These are phyloP conservation scores for Gephyroberyx darwinii DNA, from an alignment of 2,797 vertebrate genomes.

Conservation along the genomic window DNA sequence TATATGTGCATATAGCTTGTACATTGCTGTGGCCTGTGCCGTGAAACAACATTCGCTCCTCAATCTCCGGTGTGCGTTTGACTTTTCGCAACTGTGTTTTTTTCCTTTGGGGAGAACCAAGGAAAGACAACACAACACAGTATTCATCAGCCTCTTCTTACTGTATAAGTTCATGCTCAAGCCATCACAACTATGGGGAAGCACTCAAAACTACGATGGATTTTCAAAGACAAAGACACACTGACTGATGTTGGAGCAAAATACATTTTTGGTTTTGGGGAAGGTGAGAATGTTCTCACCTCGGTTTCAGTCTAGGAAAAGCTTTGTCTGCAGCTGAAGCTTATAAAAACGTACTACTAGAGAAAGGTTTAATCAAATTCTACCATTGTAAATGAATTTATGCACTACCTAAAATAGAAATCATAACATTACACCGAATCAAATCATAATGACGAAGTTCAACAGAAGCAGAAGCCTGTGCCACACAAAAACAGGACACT, in stretches of 20 bases:
- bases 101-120: slow-evolving; percentile 83
- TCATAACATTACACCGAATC: background rate
- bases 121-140: slow-evolving; percentile 51
- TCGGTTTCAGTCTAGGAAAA: background rate
- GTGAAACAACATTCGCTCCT: slow-evolving; percentile 97
- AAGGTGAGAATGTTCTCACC: background rate
- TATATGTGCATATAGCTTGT: slow-evolving; percentile 96
- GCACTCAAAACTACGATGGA: background rate
- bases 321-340: background rate
- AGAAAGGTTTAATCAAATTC: background rate
- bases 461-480: background rate
- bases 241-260: background rate
- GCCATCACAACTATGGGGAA: background rate
- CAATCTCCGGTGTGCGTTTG: slow-evolving; percentile 86
- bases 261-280: background rate
- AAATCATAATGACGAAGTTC: background rate
- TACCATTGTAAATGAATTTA: background rate
- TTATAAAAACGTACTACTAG: background rate
- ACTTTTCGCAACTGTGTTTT: slow-evolving; percentile 95
- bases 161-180: background rate
- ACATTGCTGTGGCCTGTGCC: slow-evolving; percentile 95
- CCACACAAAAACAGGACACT: background rate
- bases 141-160: slow-evolving; percentile 23
- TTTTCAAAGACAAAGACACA: background rate
- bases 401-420: background rate